Percentiles rank a stretch among this genome's conserved stretches.
Evolutionary conservation across 1,140 invertebrate genomes (phyloP).

Genomic region (Gryon sp.): DNA sequence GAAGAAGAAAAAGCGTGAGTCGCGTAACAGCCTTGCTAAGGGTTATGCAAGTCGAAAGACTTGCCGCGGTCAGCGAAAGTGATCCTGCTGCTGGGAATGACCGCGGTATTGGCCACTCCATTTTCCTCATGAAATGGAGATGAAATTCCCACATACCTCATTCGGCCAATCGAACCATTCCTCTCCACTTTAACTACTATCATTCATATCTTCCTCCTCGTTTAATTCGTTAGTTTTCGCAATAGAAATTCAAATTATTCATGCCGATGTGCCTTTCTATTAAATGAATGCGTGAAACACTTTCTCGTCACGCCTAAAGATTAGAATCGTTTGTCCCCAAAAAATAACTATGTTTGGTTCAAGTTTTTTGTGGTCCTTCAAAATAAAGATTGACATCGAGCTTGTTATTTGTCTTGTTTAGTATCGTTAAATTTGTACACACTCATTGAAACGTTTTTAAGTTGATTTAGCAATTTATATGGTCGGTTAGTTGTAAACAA

Average conservation of each 20-base stretch:
- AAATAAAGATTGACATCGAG: too few relatives aligned
- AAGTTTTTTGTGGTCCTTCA: not conserved
- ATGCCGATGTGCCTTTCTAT: slow-evolving; percentile 36
- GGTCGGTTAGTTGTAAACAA: too few relatives aligned
- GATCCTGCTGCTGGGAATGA: slow-evolving; percentile 69
- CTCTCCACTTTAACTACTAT: slow-evolving; percentile 11
- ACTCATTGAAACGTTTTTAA: too few relatives aligned
- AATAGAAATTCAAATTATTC: slow-evolving; percentile 23
- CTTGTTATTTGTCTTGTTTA: too few relatives aligned
- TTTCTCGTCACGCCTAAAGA: slow-evolving; percentile 54
- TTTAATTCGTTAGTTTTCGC: slow-evolving; percentile 40
- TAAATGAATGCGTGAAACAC: slow-evolving; percentile 46
- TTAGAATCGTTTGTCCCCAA: slow-evolving; percentile 16
- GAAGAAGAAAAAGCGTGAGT: slow-evolving; percentile 53
- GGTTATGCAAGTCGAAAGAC: slow-evolving; percentile 70
- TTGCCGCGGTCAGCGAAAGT: slow-evolving; percentile 73
- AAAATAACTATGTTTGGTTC: slow-evolving; percentile 4
- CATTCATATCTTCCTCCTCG: slow-evolving; percentile 46
- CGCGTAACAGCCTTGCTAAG: slow-evolving; percentile 66
- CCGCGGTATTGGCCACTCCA: slow-evolving; percentile 58
- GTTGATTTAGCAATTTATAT: too few relatives aligned
- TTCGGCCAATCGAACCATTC: slow-evolving; percentile 16
- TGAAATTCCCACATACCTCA: slow-evolving; percentile 48
- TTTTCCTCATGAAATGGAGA: slow-evolving; percentile 60
- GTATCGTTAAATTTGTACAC: too few relatives aligned